Evolutionary conservation across 2,888 invertebrate genomes (phyloP), one percentile per base, ranked within the genome.

Genomic region (Arrhopalites spinosus): DNA sequence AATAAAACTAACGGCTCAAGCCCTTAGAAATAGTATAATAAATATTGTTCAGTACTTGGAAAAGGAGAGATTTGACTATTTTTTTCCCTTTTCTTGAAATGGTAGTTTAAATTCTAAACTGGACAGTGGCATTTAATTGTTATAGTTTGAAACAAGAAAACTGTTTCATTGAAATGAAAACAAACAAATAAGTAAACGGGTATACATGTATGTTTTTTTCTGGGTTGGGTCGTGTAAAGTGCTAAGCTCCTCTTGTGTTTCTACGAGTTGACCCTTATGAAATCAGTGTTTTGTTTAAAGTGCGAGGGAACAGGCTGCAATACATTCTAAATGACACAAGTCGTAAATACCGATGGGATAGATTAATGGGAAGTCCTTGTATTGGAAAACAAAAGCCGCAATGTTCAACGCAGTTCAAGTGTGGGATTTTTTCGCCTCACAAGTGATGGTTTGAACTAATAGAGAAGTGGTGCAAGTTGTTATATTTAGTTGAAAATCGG

Each of bases 331-430:
- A 71, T 71, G 59, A 71, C 71, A 71, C 71, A 56, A 53, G 59
- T 59, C 69, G 47, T 50, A 69, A 69, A 64, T 72, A 64, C 61
- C 43, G 56, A 71, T 71, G 30, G 63, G 23, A 53, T 53, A 59
- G 71, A 71, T 71, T 71, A 71, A 71, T 71, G 71, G 71, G 70
- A 70, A 43, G 59, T 43, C 11, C 59, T 72, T 47, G 63, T 56
- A 63, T 72, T 47, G 47, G 63, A 72, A 72, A 72, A 72, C 72
- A 72, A 72, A 72, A 72, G 72, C 63, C 63, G 63, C 63, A 72
- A 72, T 72, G 63, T 72, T 72, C 72, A 27, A 61, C 72, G 23
- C 63, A 72, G 47, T 25, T 61, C 64, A 72, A 72, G 72, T 72
- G 72, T 72, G 27, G 66, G 45, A 66, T 66, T 66, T 36, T 59